Evolutionary conservation across 2,888 invertebrate species (phyloP), one percentile per base, ranked within the genome.

Genomic region (Drosophila parthenogenetica): DNA sequence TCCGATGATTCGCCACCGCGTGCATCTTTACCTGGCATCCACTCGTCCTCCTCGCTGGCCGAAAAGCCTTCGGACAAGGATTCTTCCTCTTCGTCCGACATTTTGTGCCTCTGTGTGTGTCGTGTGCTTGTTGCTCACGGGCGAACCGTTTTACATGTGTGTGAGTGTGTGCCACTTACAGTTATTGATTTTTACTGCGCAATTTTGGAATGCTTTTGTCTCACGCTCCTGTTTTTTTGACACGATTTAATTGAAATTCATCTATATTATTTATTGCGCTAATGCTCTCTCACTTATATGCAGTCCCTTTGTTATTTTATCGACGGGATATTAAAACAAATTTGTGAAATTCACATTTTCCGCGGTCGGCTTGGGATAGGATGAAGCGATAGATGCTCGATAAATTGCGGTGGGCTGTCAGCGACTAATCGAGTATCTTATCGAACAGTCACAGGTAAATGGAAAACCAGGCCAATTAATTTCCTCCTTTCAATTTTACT

Each of bases 41-140:
- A 92, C 65, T 92, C 92, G 69, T 92, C 92, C 70, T 92, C 92
- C 68, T 92, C 92, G 67, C 92, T 92, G 11, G 90, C 91, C 1
- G 92, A 92, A 77, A 92, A 92, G 53, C 90, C 92, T 46, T 90
- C 90, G 5, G 89, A 86, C 65, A 89, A 79, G 16, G 89, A 90
- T n/a, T 90, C 89, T 48, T 91, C 89, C 65, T 91, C 91, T 49
- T 90, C 90, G 63, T 91, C 91, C 2, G 91, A 91, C 92, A 91
- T 91, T 93, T 83, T 86, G 72, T 73, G n/a, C 3, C 13, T 35
- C 8, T 35, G 35, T 35, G 11, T 35, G 35, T 35, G 35, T 35
- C 11, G 35, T 35, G 66, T 79, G 92, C 82, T 91, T 90, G 66
- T 91, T 92, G 75, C 71, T 79, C 69, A 65, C 51, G 85, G 77